phyloP scores from a whole-genome alignment of 2,113 vertebrate species.

The Istiophorus platypterus region DNA sequence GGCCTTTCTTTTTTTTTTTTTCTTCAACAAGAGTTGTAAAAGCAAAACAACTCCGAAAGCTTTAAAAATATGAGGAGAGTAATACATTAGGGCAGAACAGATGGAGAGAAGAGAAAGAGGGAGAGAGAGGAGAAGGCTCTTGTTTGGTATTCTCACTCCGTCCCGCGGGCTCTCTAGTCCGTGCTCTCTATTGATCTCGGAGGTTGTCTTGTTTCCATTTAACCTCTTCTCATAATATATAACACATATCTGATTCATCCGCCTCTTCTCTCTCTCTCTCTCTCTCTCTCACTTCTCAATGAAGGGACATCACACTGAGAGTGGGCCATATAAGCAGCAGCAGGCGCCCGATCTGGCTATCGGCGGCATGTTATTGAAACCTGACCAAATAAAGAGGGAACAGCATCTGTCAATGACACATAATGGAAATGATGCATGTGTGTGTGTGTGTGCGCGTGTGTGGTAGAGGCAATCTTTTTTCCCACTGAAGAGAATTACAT shows the following conservation, averaged over 20 bases:
- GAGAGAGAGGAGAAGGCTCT: constrained; percentile 27
- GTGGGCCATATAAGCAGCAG: constrained; percentile 65
- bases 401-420: constrained; percentile 76
- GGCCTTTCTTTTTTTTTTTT: constrained; percentile 16
- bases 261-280: constrained; percentile 24
- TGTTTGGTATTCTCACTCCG: constrained; percentile 74
- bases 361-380: constrained; percentile 78
- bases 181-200: constrained; percentile 76
- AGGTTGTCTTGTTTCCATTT: constrained; percentile 77
- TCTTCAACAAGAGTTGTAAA: constrained; percentile 1
- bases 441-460: too few relatives aligned
- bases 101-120: neutral
- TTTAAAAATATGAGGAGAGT: constrained; percentile 23
- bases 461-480: constrained; percentile 32
- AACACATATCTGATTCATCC: constrained; percentile 76
- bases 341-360: constrained; percentile 70
- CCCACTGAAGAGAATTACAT: constrained; percentile 35
- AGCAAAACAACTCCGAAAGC: constrained; percentile 42
- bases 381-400: constrained; percentile 73
- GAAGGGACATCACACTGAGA: constrained; percentile 68
- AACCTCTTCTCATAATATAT: constrained; percentile 79
- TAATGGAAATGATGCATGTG: constrained; percentile 62
- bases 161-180: constrained; percentile 61
- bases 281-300: constrained; percentile 60
- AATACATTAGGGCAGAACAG: neutral